Conservation (phyloP, 2,797 vertebrate genomes). For the Sebastes diploproa region DNA sequence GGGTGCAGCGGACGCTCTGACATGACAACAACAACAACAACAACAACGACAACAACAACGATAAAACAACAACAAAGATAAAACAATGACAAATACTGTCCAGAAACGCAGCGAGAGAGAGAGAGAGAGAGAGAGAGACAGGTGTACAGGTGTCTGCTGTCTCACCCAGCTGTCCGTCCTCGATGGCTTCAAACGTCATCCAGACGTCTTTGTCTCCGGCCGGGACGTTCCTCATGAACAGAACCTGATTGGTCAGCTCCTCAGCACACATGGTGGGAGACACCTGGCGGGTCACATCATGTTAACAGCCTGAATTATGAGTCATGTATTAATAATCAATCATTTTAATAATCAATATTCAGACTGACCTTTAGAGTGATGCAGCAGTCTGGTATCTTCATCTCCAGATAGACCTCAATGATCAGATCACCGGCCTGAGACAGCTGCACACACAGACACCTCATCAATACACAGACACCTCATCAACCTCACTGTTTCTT, state of each 20-base stretch:
- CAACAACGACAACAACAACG: background rate
- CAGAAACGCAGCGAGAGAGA: background rate
- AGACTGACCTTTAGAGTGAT: constrained; percentile 90
- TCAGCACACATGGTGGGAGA: constrained; percentile 94
- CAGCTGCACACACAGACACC: constrained; percentile 76
- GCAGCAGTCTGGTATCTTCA: constrained; percentile 92
- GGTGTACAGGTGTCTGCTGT: background rate
- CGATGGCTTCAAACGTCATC: constrained; percentile 94
- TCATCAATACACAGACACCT: background rate
- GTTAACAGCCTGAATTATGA: background rate
- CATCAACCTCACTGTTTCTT: too few species aligned
- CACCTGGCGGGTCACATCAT: constrained; percentile 80
- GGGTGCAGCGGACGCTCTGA: constrained; percentile 94
- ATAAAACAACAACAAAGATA: background rate
- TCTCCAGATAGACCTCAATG: constrained; percentile 95
- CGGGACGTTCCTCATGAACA: constrained; percentile 91
- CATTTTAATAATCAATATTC: background rate
- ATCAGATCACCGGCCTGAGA: constrained; percentile 98
- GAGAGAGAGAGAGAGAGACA: background rate
- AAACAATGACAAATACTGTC: too few species aligned
- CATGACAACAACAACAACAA: background rate
- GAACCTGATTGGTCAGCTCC: constrained; percentile 95
- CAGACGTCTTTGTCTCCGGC: constrained; percentile 89
- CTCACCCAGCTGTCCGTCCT: constrained; percentile 94
- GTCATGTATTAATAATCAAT: background rate